Percentiles rank a stretch among this genome's conserved stretches.
These are phyloP conservation scores for Geotrupes spiniger DNA, from an alignment of 2,888 invertebrate species.

Conservation along the genomic window DNA sequence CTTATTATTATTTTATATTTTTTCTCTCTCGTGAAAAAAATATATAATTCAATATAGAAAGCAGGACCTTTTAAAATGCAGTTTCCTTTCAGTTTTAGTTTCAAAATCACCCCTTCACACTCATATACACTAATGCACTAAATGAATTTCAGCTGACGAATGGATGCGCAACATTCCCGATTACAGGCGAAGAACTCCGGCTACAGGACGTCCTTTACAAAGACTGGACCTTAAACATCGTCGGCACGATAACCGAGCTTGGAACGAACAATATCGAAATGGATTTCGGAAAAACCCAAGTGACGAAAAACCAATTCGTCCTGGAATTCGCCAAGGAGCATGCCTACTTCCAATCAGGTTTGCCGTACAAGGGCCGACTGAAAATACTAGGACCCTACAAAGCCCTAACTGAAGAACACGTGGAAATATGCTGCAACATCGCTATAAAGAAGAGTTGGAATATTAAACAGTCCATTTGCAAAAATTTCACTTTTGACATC, in stretches of 20 bases:
- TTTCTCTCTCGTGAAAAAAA: too few species aligned
- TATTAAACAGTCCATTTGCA: slow-evolving; percentile 41
- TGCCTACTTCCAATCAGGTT: slow-evolving; percentile 64
- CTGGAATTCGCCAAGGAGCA: slow-evolving; percentile 60
- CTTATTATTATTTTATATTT: too few species aligned
- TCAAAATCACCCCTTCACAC: too few species aligned
- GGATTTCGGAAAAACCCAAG: slow-evolving; percentile 57
- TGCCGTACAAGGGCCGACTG: slow-evolving; percentile 65
- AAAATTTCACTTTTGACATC: slow-evolving; percentile 36
- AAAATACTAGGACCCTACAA: slow-evolving; percentile 22
- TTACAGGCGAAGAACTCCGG: slow-evolving; percentile 34
- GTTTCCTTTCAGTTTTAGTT: too few species aligned
- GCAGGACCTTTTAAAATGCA: too few species aligned
- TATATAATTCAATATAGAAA: too few species aligned
- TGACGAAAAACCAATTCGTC: slow-evolving; percentile 57
- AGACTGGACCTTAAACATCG: slow-evolving; percentile 16
- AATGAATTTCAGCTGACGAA: slow-evolving; percentile 36
- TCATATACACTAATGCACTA: too few species aligned
- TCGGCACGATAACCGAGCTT: slow-evolving; percentile 56
- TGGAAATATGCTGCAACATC: slow-evolving; percentile 46
- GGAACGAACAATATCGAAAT: slow-evolving; percentile 65
- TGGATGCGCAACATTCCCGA: slow-evolving; percentile 41
- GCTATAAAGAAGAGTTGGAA: slow-evolving; percentile 46
- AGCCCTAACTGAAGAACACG: slow-evolving; percentile 30
- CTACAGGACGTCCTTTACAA: slow-evolving; percentile 3